These are phyloP conservation scores for Pseudocheirus occidentalis DNA, from an alignment of 2,797 vertebrate genomes.

Conservation along the genomic window DNA sequence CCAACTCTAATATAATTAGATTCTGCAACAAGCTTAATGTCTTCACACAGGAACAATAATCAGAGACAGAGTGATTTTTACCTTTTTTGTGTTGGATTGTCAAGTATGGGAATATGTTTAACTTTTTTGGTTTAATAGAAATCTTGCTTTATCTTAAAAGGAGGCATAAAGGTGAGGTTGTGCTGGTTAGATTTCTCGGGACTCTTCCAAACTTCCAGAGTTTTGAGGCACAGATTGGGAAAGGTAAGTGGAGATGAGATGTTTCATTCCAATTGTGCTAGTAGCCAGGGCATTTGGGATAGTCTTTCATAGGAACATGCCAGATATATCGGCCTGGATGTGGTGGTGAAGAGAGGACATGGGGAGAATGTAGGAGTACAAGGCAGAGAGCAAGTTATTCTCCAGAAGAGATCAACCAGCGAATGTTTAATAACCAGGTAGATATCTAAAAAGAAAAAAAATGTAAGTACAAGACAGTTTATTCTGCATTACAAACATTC, in stretches of 20 bases:
- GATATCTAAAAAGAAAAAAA: too few relatives aligned
- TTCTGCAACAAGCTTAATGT: neutral
- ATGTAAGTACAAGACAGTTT: too few relatives aligned
- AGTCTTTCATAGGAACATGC: neutral
- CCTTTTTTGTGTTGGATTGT: neutral
- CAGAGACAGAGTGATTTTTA: neutral
- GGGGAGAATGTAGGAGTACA: neutral
- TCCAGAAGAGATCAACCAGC: too few relatives aligned
- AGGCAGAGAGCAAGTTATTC: too few relatives aligned
- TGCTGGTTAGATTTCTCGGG: neutral
- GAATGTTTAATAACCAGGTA: too few relatives aligned
- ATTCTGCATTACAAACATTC: too few relatives aligned
- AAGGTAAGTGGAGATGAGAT: neutral
- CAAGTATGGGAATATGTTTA: neutral
- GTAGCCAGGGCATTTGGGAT: neutral
- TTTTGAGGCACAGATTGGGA: neutral
- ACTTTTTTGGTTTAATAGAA: neutral
- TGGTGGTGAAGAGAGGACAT: neutral
- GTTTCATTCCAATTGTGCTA: neutral
- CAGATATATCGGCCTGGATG: neutral
- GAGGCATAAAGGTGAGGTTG: neutral
- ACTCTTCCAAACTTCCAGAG: neutral
- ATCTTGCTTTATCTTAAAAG: neutral
- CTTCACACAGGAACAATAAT: conserved; percentile 15
- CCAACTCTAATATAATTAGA: neutral